A percentile compares a stretch with the other conserved stretches of the same genome.
phyloP scores from a whole-genome alignment of 2,797 vertebrate genomes.

The Myiothlypis coronata region DNA sequence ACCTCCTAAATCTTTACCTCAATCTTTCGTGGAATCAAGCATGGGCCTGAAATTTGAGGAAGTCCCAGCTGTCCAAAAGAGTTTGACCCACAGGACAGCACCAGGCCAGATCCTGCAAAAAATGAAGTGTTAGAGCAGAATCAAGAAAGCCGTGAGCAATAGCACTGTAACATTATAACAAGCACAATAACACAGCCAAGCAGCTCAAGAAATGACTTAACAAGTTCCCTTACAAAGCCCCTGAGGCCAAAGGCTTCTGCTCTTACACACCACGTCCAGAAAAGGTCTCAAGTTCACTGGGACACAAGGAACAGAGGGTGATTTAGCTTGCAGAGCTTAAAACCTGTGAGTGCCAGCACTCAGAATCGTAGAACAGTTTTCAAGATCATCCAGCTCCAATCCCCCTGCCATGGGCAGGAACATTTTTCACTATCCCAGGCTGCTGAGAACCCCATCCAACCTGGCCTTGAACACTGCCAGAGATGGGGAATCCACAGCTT shows the following conservation, averaged over 20 bases:
- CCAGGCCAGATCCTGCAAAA: slow-evolving; percentile 78
- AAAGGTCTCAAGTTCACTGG: background rate
- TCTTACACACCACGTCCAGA: background rate
- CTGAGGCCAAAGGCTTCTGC: background rate
- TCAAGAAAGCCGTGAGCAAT: background rate
- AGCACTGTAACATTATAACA: background rate
- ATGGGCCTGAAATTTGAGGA: slow-evolving; percentile 65
- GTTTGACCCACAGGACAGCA: slow-evolving; percentile 90
- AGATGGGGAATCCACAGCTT: background rate
- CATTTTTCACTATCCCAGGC: accelerated
- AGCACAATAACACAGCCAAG: background rate
- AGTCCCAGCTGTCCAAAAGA: slow-evolving; percentile 88
- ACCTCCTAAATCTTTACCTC: slow-evolving; percentile 74
- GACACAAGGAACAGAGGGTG: background rate
- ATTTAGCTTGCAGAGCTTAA: background rate
- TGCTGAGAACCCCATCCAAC: background rate
- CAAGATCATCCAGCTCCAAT: background rate
- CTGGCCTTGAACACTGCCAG: background rate
- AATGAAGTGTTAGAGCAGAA: background rate
- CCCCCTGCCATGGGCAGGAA: background rate
- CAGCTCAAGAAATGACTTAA: background rate
- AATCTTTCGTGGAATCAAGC: slow-evolving; percentile 74
- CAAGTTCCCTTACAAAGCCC: accelerated
- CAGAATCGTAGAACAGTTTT: background rate
- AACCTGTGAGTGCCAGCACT: background rate